These are phyloP conservation scores for Paratilapia polleni DNA, from an alignment of 2,113 vertebrate genomes.

Conservation along the genomic window DNA sequence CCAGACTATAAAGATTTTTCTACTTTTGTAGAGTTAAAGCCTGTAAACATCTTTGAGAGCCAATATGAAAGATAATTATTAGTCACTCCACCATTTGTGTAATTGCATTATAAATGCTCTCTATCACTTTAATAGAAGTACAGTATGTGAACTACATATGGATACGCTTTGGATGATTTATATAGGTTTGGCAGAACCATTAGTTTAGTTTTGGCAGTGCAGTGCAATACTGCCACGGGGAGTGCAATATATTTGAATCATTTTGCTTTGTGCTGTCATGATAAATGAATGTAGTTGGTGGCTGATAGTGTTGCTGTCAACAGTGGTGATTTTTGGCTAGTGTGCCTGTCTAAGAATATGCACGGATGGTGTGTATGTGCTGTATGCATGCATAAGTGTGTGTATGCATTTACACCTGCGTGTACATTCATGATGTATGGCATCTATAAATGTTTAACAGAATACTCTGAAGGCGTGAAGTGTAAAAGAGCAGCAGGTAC, in stretches of 20 bases:
- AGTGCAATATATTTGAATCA: conserved; percentile 67
- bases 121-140: conserved; percentile 44
- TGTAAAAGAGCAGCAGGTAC: conserved; percentile 17
- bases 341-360: conserved; percentile 9
- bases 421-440: neutral
- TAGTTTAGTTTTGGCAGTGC: conserved; percentile 53
- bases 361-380: neutral
- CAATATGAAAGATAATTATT: conserved; percentile 59
- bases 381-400: neutral
- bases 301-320: conserved; percentile 39
- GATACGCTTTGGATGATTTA: conserved; percentile 66
- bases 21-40: neutral
- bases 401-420: neutral
- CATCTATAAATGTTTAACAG: conserved; percentile 3
- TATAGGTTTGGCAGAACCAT: conserved; percentile 56
- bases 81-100: conserved; percentile 12
- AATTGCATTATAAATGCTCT: conserved; percentile 52
- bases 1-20: conserved; percentile 15
- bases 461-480: neutral
- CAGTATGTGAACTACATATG: conserved; percentile 55
- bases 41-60: conserved; percentile 16
- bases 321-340: conserved; percentile 23
- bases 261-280: conserved; percentile 64
- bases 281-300: conserved; percentile 65
- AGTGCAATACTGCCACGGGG: conserved; percentile 48